Evolutionary conservation across 2,888 invertebrate species (phyloP).

Genomic region (Halictus quadricinctus): DNA sequence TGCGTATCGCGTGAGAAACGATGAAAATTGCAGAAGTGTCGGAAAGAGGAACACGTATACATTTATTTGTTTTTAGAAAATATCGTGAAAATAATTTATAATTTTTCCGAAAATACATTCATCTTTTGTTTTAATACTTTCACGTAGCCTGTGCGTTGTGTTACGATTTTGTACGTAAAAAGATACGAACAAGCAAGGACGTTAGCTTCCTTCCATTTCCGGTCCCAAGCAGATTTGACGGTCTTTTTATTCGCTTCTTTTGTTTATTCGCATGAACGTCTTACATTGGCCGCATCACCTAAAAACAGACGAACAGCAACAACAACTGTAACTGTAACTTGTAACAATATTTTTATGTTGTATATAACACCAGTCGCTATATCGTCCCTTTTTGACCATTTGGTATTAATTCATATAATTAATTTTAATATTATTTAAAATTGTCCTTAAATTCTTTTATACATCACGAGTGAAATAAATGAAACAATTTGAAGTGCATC

Average conservation of each 20-base stretch:
- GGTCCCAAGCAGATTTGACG: conserved; percentile 1
- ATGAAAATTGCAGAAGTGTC: conserved; percentile 51
- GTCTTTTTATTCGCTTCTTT: neutral
- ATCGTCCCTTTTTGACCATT: neutral
- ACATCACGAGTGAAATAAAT: neutral
- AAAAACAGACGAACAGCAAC: neutral
- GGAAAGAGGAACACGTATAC: conserved; percentile 31
- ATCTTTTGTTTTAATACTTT: conserved; percentile 45
- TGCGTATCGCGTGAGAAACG: conserved; percentile 54
- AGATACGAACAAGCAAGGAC: conserved; percentile 5
- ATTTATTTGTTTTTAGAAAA: conserved; percentile 60
- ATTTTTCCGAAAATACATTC: conserved; percentile 51
- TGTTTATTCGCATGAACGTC: conserved; percentile 5
- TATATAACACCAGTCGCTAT: neutral
- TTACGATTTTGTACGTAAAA: conserved; percentile 19
- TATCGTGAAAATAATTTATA: conserved; percentile 50
- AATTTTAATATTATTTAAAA: neutral
- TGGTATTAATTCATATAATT: neutral
- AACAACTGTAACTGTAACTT: too few species aligned
- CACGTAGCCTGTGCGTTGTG: conserved; percentile 10
- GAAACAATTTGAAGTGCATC: neutral
- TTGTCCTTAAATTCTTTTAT: neutral
- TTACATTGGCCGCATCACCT: conserved; percentile 26
- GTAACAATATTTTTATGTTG: neutral
- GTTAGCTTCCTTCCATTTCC: conserved; percentile 12